Evolutionary conservation across 2,888 invertebrate genomes (phyloP).

Genomic region (Icerya purchasi): DNA sequence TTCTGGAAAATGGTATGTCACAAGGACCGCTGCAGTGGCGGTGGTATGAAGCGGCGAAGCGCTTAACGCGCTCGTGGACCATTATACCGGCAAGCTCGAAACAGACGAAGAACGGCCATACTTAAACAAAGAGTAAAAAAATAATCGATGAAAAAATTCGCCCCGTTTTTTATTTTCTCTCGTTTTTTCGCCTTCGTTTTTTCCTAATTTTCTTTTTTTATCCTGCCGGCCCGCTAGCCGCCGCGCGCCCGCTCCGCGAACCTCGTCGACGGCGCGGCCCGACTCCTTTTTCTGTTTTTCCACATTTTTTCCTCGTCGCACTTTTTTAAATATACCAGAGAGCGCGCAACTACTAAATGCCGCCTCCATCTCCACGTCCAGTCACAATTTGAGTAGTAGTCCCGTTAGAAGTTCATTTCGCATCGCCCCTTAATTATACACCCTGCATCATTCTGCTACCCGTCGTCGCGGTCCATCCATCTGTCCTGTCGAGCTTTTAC

Average conservation of each 20-base stretch:
- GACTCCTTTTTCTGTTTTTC: not conserved
- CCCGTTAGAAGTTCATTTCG: constrained; percentile 10
- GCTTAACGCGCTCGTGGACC: no score
- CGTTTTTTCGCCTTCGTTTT: not conserved
- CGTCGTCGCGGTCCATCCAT: no score
- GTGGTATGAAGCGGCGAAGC: no score
- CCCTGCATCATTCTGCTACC: constrained; percentile 16
- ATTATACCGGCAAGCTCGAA: no score
- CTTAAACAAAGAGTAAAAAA: constrained; percentile 13
- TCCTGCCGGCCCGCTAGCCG: not conserved
- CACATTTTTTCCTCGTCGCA: not conserved
- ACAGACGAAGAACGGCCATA: no score
- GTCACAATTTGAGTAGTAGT: not conserved
- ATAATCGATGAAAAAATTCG: constrained; percentile 23
- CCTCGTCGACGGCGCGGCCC: no score
- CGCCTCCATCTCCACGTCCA: not conserved
- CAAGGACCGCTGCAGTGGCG: no score
- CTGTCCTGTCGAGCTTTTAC: no score
- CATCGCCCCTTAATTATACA: constrained; percentile 14
- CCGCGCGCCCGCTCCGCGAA: not conserved
- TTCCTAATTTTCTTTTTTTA: not conserved
- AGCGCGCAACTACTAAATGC: not conserved
- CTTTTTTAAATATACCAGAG: not conserved
- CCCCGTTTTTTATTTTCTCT: constrained; percentile 5
- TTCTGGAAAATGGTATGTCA: no score